Base-by-base conservation (phyloP, 2,888 invertebrate species). In the Meghimatium bilineatum region DNA sequence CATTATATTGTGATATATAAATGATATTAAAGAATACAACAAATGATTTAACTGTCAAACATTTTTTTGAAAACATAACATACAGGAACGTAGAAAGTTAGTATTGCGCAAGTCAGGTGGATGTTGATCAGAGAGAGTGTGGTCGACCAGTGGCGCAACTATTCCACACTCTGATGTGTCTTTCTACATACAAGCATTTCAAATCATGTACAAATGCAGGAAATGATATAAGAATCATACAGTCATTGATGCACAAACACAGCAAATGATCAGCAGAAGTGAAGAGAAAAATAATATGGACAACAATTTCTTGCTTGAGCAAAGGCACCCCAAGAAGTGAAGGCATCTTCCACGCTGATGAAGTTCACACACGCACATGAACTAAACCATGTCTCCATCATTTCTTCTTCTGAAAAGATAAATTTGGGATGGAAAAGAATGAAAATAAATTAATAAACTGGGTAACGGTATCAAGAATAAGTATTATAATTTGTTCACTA, bases 261-360 rank as follows among this genome's bases (percentile, higher is more conserved):
- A 72, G 44, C n/a, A 74, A 52, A 52, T 52, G 3, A 74, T 44
- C 44, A 72, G 72, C 26, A 72, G 44, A 49, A 44, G n/a, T 44
- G 44, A 49, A 10, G n/a, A 14, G 44, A n/a, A 71, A 36, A 26
- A 44, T 44, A 44, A 5, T 26, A 49, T 74, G 56, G 56, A 34
- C 12, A 23, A 56, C 69, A 52, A 56, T 26, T 80, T 80, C 71
- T 52, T 44, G 71, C 60, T 81, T 81, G 81, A 81, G 81, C 81
- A 81, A 80, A 81, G 81, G 81, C 81, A 81, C 81, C 74, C 80
- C 69, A n/a, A 71, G 56, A 26, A 29, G 66, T 56, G 38, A 71
- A 79, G 79, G 67, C 66, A 67, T 38, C 49, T 52, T 34, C 49
- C 66, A 44, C 67, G 67, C 44, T 44, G 29, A 66, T 69, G 79